These are phyloP conservation scores for Callipepla squamata DNA, from an alignment of 2,113 vertebrate genomes.

Conservation along the genomic window DNA sequence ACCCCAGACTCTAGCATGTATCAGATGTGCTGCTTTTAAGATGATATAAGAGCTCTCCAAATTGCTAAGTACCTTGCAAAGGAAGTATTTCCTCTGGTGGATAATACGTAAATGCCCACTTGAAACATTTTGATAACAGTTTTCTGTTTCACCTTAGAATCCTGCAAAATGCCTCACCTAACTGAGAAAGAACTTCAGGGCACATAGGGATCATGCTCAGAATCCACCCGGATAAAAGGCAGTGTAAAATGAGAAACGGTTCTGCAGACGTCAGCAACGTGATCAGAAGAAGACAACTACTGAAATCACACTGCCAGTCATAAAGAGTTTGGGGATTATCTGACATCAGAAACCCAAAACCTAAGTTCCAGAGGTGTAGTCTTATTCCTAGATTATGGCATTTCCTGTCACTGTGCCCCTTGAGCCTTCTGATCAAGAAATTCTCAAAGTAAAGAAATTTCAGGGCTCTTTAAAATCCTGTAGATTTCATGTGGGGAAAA, in stretches of 20 bases:
- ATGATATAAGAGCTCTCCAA: background rate
- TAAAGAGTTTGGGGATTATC: background rate
- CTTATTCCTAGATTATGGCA: background rate
- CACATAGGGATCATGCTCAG: background rate
- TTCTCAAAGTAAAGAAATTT: background rate
- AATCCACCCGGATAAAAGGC: background rate
- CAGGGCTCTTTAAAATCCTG: background rate
- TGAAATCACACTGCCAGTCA: background rate
- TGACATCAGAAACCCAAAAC: background rate
- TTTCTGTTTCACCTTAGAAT: background rate
- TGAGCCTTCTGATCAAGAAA: background rate
- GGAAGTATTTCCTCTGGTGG: background rate
- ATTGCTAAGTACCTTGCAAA: background rate
- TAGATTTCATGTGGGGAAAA: background rate
- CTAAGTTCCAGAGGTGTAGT: background rate
- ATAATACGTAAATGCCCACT: background rate
- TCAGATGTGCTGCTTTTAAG: background rate
- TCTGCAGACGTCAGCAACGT: background rate
- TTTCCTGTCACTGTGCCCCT: background rate
- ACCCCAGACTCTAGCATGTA: background rate
- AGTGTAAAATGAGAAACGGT: background rate
- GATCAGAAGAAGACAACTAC: background rate
- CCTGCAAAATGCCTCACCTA: background rate
- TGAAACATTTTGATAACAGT: background rate
- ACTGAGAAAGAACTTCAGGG: background rate